Evolutionary conservation across 2,888 invertebrate genomes (phyloP), one percentile per base, ranked within the genome.

Genomic region (Hypomecis punctinalis): DNA sequence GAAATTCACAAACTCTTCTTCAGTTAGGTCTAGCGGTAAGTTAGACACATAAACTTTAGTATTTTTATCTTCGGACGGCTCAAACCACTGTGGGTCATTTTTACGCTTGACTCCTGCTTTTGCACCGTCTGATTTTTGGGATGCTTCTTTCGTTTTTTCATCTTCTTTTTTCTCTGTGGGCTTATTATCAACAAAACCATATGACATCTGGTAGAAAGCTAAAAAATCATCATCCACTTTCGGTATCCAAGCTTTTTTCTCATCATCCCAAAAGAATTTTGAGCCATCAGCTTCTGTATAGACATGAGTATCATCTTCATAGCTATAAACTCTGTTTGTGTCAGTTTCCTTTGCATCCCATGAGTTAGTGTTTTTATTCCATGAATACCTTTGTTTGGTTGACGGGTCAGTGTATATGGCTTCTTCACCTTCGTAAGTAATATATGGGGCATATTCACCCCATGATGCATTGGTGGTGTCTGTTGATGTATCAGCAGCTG

Each of bases 41-140:
- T 98, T 97, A 35, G 97, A 96, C 5, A 99, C 98, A 91, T 99
- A 99, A 0, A 99, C 98, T 86, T 98, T 98, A 2, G 98, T 98
- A 83, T 98, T 99, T 6, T 78, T 88, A 35, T 95, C 95, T 63
- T 98, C 96, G 68, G 97, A 95, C 39, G 98, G 92, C 70, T 99
- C 97, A 90, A 99, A 99, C 99, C 99, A 99, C 65, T 96, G 96
- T 84, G 94, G 82, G 48, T 94, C 94, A 80, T 81, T 91, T 85
- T 94, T 94, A 67, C 93, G 82, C 76, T 94, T 94, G 0, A 83
- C 92, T 37, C 94, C 94, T 5, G 87, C 80, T 35, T 88, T 81
- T 8, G 89, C 86, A 43, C 55, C 63, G 78, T 95, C 95, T 0
- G 66, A 54, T 68, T 81, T 81, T 71, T 82, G 88, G 69, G 76